phyloP scores from a whole-genome alignment of 2,113 vertebrate genomes.

The Myanophis thanlyinensis region DNA sequence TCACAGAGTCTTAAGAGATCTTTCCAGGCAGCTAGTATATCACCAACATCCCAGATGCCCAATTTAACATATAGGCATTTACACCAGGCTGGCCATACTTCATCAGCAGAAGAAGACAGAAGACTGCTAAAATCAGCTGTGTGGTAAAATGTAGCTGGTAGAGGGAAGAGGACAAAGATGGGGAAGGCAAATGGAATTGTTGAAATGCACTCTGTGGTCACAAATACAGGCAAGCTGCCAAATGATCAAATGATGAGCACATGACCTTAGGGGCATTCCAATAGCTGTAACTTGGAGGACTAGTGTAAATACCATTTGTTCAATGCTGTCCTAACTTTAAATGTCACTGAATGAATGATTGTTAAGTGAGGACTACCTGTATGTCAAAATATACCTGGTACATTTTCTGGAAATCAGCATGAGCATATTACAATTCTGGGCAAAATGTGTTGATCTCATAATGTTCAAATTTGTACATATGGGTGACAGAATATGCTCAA shows the following conservation, averaged over 20 bases:
- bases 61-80: neutral
- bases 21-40: neutral
- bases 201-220: neutral
- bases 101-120: neutral
- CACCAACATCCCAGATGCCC: neutral
- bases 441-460: neutral
- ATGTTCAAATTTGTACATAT: neutral
- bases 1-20: neutral
- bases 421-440: neutral
- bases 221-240: neutral
- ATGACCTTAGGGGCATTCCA: neutral
- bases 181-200: neutral
- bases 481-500: neutral
- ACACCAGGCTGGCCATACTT: neutral
- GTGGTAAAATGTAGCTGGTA: rapidly evolving
- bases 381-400: neutral
- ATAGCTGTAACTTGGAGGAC: neutral
- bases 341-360: neutral
- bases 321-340: neutral
- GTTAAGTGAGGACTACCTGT: neutral
- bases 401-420: neutral
- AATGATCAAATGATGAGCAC: neutral
- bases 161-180: neutral
- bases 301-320: neutral
- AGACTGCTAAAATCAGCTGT: neutral